phyloP scores from a whole-genome alignment of 2,113 vertebrate species.

The Cyrtonyx montezumae region DNA sequence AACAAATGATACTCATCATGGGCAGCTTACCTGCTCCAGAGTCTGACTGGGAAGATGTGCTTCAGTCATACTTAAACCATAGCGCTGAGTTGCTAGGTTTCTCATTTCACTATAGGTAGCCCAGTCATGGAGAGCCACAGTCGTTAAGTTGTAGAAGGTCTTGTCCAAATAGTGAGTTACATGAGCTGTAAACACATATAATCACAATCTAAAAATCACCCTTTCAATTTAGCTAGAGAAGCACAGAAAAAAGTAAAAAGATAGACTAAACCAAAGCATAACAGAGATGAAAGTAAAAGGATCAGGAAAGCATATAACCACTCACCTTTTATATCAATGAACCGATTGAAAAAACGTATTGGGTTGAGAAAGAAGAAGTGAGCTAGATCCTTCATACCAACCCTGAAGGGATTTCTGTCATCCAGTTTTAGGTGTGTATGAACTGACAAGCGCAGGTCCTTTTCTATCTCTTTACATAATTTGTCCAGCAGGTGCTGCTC shows the following conservation, averaged over 20 bases:
- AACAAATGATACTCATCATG: background rate
- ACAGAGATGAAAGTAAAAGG: background rate
- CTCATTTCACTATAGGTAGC: constrained; percentile 99
- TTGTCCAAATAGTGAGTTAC: constrained; percentile 98
- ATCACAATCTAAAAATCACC: background rate
- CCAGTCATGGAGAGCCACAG: constrained; percentile 98
- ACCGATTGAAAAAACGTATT: constrained; percentile 97
- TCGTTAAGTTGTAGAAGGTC: constrained; percentile 98
- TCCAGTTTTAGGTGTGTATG: constrained; percentile 97
- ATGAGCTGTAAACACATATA: constrained; percentile 80
- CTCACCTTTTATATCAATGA: constrained; percentile 97
- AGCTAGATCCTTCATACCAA: constrained; percentile 95
- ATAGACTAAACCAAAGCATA: background rate
- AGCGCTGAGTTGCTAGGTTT: constrained; percentile 94
- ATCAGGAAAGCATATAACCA: background rate
- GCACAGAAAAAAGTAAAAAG: background rate
- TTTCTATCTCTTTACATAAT: constrained; percentile 98
- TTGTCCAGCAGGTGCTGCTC: constrained; percentile 92
- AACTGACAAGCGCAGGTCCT: constrained; percentile 95
- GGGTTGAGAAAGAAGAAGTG: constrained; percentile 96
- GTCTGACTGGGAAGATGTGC: constrained; percentile 98
- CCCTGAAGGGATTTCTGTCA: constrained; percentile 97
- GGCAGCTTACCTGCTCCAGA: constrained; percentile 90
- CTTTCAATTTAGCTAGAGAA: background rate
- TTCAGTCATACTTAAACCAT: constrained; percentile 95